phyloP scores from a whole-genome alignment of 2,113 vertebrate genomes.

The Spilogale gracilis region DNA sequence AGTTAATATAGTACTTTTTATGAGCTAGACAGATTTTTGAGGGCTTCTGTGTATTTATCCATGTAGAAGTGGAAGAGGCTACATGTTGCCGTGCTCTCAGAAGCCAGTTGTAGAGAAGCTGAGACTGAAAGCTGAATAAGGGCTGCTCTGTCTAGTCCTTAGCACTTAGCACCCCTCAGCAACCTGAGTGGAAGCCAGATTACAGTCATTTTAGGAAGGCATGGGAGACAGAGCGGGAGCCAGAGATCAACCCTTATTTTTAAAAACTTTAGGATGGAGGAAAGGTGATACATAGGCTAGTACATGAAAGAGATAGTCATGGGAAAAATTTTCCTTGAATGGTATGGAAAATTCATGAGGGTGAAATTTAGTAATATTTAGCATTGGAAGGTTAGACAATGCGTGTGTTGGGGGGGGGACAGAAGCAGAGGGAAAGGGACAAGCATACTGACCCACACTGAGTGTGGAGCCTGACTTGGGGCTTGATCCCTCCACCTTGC shows the following conservation, averaged over 20 bases:
- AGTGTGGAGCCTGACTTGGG: not conserved
- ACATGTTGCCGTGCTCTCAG: not conserved
- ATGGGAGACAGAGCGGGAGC: not conserved
- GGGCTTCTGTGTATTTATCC: not conserved
- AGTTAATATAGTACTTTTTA: not conserved
- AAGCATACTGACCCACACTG: not conserved
- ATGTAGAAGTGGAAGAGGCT: not conserved
- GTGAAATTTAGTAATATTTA: constrained; percentile 4
- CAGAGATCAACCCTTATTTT: not conserved
- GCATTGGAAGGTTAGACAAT: not conserved
- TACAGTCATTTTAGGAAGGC: not conserved
- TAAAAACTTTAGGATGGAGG: not conserved
- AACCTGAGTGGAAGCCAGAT: not conserved
- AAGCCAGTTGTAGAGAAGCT: not conserved
- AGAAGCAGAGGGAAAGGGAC: not conserved
- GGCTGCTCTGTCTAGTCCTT: not conserved
- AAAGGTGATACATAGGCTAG: not conserved
- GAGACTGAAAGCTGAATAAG: not conserved
- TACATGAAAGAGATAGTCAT: not conserved
- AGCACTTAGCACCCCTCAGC: not conserved
- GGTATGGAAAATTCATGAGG: not conserved
- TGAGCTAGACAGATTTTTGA: not conserved
- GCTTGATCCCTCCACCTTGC: not conserved
- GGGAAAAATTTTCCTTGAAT: not conserved
- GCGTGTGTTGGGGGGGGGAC: not conserved